A percentile compares a stretch with the other conserved stretches of the same genome.
phyloP scores from a whole-genome alignment of 30 jellyfish, hydroid and myxozoan species.

The Rhopilema esculentum region DNA sequence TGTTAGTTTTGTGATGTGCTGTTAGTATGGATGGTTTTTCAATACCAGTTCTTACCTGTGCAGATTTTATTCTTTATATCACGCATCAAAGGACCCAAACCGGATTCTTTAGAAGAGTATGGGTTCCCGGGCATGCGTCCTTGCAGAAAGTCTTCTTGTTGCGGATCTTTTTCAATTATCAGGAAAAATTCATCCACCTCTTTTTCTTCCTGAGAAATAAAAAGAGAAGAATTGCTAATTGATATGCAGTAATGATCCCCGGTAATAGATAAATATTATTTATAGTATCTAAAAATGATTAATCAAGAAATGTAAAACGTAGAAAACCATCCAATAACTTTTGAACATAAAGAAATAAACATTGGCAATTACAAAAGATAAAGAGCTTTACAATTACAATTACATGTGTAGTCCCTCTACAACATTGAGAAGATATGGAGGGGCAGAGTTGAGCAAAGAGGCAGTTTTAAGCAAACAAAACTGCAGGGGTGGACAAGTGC shows the following conservation, averaged over 20 bases:
- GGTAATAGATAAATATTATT: neutral
- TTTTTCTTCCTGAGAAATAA: conserved; percentile 76
- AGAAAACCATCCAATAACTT: no score
- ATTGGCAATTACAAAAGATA: no score
- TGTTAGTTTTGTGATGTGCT: no score
- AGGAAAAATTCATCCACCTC: conserved; percentile 86
- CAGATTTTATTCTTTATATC: conserved; percentile 89
- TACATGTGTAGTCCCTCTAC: no score
- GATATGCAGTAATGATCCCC: conserved; percentile 1
- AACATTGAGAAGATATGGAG: no score
- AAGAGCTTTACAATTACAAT: no score
- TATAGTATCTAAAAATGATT: neutral
- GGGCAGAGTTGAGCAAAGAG: no score
- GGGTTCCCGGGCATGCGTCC: conserved; percentile 99
- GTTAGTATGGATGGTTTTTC: no score
- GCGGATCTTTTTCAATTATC: conserved; percentile 92
- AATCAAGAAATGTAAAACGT: no score
- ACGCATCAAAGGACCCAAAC: conserved; percentile 89
- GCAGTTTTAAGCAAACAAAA: no score
- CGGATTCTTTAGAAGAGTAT: conserved; percentile 87
- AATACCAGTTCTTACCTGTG: conserved; percentile 69
- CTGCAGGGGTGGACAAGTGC: no score
- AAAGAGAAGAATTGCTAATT: neutral
- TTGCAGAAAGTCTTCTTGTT: conserved; percentile 93
- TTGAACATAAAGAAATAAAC: no score